Evolutionary conservation across 2,113 vertebrate genomes (phyloP).

Genomic region (Bubo scandiacus): DNA sequence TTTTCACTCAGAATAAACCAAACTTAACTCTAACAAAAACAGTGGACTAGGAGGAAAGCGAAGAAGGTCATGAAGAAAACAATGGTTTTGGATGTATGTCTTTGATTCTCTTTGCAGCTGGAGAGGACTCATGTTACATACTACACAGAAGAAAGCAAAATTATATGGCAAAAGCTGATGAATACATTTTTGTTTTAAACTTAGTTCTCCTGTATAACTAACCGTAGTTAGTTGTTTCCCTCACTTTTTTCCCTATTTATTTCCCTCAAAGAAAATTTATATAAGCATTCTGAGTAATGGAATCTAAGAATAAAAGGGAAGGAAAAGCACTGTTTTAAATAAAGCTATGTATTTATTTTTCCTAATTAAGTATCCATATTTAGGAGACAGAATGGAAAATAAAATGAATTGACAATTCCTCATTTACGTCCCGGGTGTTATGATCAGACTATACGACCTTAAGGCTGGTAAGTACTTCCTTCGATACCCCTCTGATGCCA

Average conservation of each 20-base stretch:
- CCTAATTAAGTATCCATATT: not conserved
- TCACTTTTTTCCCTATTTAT: not conserved
- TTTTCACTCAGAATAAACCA: not conserved
- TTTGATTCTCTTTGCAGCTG: not conserved
- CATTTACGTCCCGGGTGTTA: no score
- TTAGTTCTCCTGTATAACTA: not conserved
- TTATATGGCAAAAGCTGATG: not conserved
- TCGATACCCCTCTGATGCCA: not conserved
- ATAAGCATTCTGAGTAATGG: not conserved
- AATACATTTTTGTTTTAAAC: not conserved
- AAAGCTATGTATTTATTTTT: not conserved
- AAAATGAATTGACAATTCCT: not conserved
- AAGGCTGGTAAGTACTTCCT: not conserved
- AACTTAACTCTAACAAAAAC: not conserved
- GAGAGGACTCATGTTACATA: not conserved
- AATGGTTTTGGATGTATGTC: not conserved
- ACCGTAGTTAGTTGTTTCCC: not conserved
- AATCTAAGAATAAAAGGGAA: not conserved
- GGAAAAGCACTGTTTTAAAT: not conserved
- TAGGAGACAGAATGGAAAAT: not conserved
- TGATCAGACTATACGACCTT: not conserved
- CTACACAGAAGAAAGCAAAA: not conserved
- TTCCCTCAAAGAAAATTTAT: not conserved
- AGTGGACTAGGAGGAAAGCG: no score
- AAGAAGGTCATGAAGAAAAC: not conserved